These are phyloP conservation scores for Idaea aversata DNA, from an alignment of 2,888 invertebrate genomes.

Conservation along the genomic window DNA sequence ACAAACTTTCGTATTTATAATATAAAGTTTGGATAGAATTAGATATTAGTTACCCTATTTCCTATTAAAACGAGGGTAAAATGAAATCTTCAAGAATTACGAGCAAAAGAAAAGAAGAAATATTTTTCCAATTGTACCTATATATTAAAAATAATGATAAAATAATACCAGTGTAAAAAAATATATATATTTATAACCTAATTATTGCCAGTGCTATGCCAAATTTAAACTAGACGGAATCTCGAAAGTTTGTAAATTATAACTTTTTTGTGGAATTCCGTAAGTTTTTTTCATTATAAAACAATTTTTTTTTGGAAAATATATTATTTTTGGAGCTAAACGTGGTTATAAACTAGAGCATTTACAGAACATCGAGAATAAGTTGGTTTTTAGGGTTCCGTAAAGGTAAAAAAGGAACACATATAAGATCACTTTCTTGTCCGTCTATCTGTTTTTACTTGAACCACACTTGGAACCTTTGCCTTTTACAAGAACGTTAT, in stretches of 20 bases:
- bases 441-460: no score
- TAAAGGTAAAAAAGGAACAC: no score
- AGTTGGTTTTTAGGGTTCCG: not conserved
- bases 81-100: not conserved
- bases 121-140: not conserved
- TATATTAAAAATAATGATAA: not conserved
- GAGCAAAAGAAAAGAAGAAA: not conserved
- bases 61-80: not conserved
- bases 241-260: conserved; percentile 18
- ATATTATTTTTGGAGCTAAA: not conserved
- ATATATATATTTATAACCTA: conserved; percentile 11
- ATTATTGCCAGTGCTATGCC: conserved; percentile 4
- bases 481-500: no score
- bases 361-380: not conserved
- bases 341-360: not conserved
- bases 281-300: not conserved
- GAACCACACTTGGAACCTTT: no score
- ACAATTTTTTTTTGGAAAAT: not conserved
- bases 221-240: conserved; percentile 16
- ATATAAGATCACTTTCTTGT: no score
- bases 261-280: conserved; percentile 5
- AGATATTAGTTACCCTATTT: not conserved
- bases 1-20: no score
- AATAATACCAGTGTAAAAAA: conserved; percentile 32
- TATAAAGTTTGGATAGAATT: not conserved